Percentiles rank a stretch among this genome's conserved stretches.
phyloP scores from a whole-genome alignment of 2,797 vertebrate genomes.

The Botia kubotai region DNA sequence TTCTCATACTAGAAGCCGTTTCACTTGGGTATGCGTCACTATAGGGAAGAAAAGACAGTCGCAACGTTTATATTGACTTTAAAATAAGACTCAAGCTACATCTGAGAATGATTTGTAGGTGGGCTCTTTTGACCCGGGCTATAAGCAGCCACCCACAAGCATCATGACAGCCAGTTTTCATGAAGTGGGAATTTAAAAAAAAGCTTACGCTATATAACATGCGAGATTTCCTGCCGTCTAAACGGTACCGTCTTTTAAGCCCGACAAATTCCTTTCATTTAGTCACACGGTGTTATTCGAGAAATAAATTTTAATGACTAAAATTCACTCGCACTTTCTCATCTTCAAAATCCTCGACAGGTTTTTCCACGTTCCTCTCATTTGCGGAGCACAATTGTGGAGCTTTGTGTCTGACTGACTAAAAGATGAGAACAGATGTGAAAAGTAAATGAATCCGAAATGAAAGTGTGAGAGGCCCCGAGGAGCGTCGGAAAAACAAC shows the following conservation, averaged over 20 bases:
- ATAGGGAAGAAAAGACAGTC: too few species aligned
- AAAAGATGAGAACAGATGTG: constrained; percentile 30
- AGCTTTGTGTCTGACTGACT: constrained; percentile 28
- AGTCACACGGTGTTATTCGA: neutral
- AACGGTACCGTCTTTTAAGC: neutral
- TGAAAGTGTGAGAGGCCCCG: constrained; percentile 17
- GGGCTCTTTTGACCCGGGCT: neutral
- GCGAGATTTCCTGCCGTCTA: too few species aligned
- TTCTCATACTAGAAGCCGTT: too few species aligned
- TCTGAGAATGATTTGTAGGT: neutral
- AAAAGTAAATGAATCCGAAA: constrained; percentile 34
- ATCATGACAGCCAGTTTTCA: constrained; percentile 1
- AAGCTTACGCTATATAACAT: neutral
- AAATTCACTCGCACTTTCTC: neutral
- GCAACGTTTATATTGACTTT: too few species aligned
- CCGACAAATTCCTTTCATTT: neutral
- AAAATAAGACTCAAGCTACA: too few species aligned
- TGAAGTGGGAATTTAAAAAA: neutral
- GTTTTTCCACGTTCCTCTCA: constrained; percentile 9
- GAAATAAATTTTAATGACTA: neutral
- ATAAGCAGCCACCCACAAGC: constrained; percentile 7
- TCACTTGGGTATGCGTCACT: too few species aligned
- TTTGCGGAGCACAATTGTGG: constrained; percentile 2
- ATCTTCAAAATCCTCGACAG: constrained; percentile 1
- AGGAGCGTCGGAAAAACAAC: constrained; percentile 11